Percentiles rank a stretch among this genome's conserved stretches.
These are phyloP conservation scores for Agrotis puta DNA, from an alignment of 2,888 invertebrate species.

Conservation along the genomic window DNA sequence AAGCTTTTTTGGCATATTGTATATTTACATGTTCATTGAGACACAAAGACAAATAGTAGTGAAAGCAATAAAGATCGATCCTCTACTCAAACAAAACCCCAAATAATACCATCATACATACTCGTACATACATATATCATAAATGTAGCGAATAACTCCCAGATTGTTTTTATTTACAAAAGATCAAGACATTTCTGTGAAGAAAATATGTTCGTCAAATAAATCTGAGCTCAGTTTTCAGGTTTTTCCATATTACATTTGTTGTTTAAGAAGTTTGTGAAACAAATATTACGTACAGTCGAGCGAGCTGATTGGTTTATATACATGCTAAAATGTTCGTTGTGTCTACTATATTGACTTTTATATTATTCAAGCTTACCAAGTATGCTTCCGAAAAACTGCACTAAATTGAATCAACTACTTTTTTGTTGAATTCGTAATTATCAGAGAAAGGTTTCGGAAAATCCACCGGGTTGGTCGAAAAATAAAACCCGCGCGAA, in stretches of 20 bases:
- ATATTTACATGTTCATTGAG: conserved; percentile 28
- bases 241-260: conserved; percentile 38
- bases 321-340: neutral
- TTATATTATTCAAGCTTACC: neutral
- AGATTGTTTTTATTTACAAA: conserved; percentile 46
- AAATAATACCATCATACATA: conserved; percentile 8
- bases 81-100: conserved; percentile 29
- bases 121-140: neutral
- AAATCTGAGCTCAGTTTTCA: conserved; percentile 46
- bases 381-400: too few species aligned
- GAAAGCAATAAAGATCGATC: conserved; percentile 40
- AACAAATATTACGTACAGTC: conserved; percentile 20
- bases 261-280: conserved; percentile 40
- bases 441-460: too few species aligned
- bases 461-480: too few species aligned
- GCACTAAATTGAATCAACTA: too few species aligned
- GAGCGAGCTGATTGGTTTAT: conserved; percentile 1
- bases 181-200: conserved; percentile 39
- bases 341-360: neutral
- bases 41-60: conserved; percentile 38
- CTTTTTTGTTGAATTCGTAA: too few species aligned
- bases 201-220: conserved; percentile 36
- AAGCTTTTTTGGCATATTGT: conserved; percentile 1
- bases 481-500: too few species aligned
- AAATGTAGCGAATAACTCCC: conserved; percentile 20